Base-by-base conservation (phyloP, 2,797 vertebrate genomes). In the Sebastes cheni region DNA sequence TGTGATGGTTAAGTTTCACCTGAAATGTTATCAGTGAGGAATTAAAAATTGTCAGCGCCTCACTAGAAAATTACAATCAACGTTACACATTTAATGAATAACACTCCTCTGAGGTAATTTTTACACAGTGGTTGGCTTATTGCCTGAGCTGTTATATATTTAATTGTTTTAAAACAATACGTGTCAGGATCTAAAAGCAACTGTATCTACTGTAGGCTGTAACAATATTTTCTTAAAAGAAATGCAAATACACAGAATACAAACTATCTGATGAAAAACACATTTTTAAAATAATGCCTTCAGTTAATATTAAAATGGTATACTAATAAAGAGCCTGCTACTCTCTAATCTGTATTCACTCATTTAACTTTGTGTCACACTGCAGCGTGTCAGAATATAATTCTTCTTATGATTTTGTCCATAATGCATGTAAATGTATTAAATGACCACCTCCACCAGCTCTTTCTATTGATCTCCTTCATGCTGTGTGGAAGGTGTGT, bases 51-150 rank as follows among this genome's bases (percentile, higher is more conserved):
- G 92, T 95, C 95, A 91, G 86, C 89, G 81, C 75, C 86, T 87
- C 88, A 61, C 84, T 90, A 90, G 74, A 83, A 86, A 80, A 91
- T 66, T 76, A 94, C 93, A 74, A 87, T 95, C 90, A 93, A 93
- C 13, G 93, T 92, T 96, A 93, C 96, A 97, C 95, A 82, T 97
- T 96, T 97, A 97, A 97, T 97, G 95, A 97, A 95, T 93, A 90
- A 93, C 84, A 93, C 83, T 89, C 95, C 91, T 91, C 85, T 27
- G 80, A 94, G 90, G 86, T 80, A 86, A 88, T 85, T 77, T 88
- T 89, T 86, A 78, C 80, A 86, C 86, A 81, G 32, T 56, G 59
- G 64, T 74, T 85, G 82, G 75, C 71, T 88, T 85, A 75, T 34
- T 79, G 58, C 55, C 65, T 84, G 74, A 86, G 86, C 88, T 91